Conservation (phyloP, 2,888 invertebrate species). For the Tetragnatha montana region DNA sequence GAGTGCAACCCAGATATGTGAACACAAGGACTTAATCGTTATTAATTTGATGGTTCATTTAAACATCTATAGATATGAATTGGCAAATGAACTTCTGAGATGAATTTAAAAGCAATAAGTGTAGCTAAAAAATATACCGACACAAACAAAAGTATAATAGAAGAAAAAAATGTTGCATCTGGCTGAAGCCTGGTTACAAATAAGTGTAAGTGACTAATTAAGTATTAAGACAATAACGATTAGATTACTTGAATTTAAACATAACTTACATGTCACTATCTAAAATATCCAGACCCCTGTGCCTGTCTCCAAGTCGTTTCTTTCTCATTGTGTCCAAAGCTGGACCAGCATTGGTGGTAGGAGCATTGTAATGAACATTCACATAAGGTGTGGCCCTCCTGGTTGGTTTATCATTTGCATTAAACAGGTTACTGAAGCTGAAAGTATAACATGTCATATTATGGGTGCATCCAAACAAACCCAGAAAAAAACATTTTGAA, state of each 20-base stretch:
- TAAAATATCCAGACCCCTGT: slow-evolving; percentile 78
- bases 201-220: too few relatives aligned
- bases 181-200: too few relatives aligned
- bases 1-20: too few relatives aligned
- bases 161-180: too few relatives aligned
- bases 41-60: too few relatives aligned
- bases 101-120: too few relatives aligned
- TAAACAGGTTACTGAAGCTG: slow-evolving; percentile 85
- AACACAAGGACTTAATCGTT: too few relatives aligned
- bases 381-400: slow-evolving; percentile 75
- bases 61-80: too few relatives aligned
- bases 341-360: slow-evolving; percentile 83
- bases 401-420: slow-evolving; percentile 74
- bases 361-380: slow-evolving; percentile 85
- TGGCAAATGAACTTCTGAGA: too few relatives aligned
- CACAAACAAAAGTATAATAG: too few relatives aligned
- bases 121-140: too few relatives aligned
- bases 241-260: neutral
- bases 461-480: neutral
- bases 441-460: neutral
- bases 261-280: slow-evolving; percentile 76
- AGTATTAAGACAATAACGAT: too few relatives aligned
- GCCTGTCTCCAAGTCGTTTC: slow-evolving; percentile 79
- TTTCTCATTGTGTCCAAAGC: slow-evolving; percentile 81
- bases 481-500: neutral